Percentiles rank a stretch among this genome's conserved stretches.
Evolutionary conservation across 1,140 invertebrate species (phyloP).

Genomic region (Papilio dardanus): DNA sequence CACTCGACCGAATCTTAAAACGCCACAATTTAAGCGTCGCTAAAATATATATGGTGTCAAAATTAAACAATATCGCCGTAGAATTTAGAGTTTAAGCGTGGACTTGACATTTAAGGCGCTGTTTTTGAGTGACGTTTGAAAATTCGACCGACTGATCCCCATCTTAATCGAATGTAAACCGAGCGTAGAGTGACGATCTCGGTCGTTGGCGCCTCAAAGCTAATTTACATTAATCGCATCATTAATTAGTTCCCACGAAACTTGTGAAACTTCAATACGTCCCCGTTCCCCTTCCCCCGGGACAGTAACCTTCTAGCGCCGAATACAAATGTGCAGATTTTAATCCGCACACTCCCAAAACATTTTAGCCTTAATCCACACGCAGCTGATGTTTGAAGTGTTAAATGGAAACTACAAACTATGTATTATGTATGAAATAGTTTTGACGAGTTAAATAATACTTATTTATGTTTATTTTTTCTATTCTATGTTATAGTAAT

Average conservation of each 20-base stretch:
- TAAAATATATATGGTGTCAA: too few relatives aligned
- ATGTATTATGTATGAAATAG: background rate
- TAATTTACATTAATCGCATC: conserved; percentile 75
- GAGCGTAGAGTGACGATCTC: background rate
- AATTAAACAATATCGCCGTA: too few relatives aligned
- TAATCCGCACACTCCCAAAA: conserved; percentile 46
- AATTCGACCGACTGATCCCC: background rate
- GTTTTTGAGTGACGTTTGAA: too few relatives aligned
- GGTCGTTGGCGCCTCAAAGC: conserved; percentile 62
- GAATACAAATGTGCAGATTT: conserved; percentile 72
- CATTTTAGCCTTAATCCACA: conserved; percentile 51
- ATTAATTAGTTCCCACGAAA: conserved; percentile 69
- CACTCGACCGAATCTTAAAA: too few relatives aligned
- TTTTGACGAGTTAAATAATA: background rate
- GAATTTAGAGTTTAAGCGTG: too few relatives aligned
- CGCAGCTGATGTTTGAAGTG: conserved; percentile 22
- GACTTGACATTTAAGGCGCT: too few relatives aligned
- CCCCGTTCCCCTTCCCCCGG: conserved; percentile 42
- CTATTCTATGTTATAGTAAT: too few relatives aligned
- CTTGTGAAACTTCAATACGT: conserved; percentile 64
- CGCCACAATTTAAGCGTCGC: too few relatives aligned
- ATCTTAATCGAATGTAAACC: background rate
- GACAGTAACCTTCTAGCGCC: conserved; percentile 49
- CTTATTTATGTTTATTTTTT: background rate
- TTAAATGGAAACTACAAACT: conserved; percentile 38